A percentile compares a stretch with the other conserved stretches of the same genome.
Evolutionary conservation across 2,888 invertebrate species (phyloP).

Genomic region (Drosophila vallismaia): DNA sequence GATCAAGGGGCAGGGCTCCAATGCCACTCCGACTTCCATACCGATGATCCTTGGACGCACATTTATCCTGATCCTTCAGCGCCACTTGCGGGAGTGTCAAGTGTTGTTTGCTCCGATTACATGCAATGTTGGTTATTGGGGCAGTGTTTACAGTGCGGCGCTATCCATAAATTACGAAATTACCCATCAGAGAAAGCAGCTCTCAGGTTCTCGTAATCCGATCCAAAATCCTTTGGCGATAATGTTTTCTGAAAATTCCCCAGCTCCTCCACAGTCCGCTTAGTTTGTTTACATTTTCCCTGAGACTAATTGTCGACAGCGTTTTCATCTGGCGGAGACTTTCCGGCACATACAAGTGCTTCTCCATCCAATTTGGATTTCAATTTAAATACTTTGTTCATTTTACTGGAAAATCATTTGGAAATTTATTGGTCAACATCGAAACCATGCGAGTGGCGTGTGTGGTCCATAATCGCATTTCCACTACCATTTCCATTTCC

Average conservation of each 20-base stretch:
- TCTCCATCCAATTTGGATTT: conserved; percentile 19
- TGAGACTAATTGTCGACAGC: conserved; percentile 71
- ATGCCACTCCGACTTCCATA: conserved; percentile 1
- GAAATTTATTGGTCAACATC: conserved; percentile 44
- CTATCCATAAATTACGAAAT: conserved; percentile 74
- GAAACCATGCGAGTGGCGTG: conserved; percentile 25
- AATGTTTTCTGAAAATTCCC: conserved; percentile 67
- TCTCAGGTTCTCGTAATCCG: conserved; percentile 53
- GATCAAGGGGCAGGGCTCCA: conserved; percentile 25
- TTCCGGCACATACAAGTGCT: conserved; percentile 26
- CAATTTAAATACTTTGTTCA: conserved; percentile 1
- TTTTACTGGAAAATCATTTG: conserved; percentile 37
- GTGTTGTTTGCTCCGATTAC: conserved; percentile 70
- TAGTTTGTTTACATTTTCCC: conserved; percentile 66
- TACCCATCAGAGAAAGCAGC: conserved; percentile 44
- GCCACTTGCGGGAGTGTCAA: conserved; percentile 73
- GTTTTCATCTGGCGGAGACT: conserved; percentile 39
- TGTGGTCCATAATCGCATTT: conserved; percentile 56
- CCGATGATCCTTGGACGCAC: conserved; percentile 22
- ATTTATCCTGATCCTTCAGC: conserved; percentile 67
- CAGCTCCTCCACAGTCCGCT: conserved; percentile 4
- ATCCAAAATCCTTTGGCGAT: conserved; percentile 69
- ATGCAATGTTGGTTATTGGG: conserved; percentile 60
- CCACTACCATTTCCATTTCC: conserved; percentile 41
- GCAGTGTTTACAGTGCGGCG: conserved; percentile 73